These are phyloP conservation scores for Philantomba maxwellii DNA, from an alignment of 2,113 vertebrate genomes.

Conservation along the genomic window DNA sequence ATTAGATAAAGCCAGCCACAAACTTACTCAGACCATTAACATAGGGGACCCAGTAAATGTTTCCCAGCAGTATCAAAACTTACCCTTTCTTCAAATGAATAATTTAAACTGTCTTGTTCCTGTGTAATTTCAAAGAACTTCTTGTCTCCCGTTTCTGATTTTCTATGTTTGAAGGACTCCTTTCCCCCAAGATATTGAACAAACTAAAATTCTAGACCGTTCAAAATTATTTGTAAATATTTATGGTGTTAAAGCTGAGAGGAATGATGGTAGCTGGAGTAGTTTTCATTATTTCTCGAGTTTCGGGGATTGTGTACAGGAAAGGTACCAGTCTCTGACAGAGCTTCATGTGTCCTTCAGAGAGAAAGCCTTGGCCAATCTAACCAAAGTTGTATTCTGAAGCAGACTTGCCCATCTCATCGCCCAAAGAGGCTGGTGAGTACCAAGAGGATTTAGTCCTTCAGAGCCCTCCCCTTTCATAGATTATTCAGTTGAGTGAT, in stretches of 20 bases:
- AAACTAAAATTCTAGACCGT: background rate
- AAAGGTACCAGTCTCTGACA: background rate
- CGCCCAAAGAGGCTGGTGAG: background rate
- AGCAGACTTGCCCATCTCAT: background rate
- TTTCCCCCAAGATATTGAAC: background rate
- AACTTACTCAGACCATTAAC: background rate
- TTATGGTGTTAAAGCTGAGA: background rate
- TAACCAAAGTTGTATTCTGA: background rate
- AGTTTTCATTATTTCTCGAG: background rate
- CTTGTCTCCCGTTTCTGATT: background rate
- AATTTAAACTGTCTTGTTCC: background rate
- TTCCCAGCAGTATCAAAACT: background rate
- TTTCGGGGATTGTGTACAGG: background rate
- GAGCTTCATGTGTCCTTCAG: background rate
- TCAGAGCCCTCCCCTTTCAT: background rate
- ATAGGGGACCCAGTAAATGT: background rate
- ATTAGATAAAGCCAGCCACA: background rate
- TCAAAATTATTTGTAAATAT: background rate
- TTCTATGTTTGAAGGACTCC: background rate
- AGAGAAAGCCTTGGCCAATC: background rate
- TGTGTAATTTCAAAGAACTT: slow-evolving; percentile 5
- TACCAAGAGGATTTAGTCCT: background rate
- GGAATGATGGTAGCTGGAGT: background rate
- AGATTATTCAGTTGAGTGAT: background rate
- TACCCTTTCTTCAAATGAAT: background rate